Evolutionary conservation across 1,140 invertebrate genomes (phyloP).

Genomic region (Listronotus oregonensis): DNA sequence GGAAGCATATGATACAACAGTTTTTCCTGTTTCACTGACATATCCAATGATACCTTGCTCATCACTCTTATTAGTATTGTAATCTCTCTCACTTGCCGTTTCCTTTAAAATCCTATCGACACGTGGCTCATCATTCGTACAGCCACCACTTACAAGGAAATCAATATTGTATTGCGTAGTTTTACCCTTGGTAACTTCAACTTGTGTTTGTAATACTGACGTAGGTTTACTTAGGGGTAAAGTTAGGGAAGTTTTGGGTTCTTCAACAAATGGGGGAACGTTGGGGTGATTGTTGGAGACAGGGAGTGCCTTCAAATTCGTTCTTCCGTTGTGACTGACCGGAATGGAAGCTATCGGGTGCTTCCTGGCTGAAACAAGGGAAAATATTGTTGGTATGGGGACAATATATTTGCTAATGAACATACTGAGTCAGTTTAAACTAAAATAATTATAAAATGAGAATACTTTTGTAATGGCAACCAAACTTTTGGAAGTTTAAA

Average conservation of each 20-base stretch:
- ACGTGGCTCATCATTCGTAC: neutral
- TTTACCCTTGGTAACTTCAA: neutral
- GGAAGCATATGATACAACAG: too few species aligned
- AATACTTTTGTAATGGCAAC: too few species aligned
- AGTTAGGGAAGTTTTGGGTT: too few species aligned
- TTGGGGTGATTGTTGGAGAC: neutral
- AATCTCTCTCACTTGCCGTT: conserved; percentile 4
- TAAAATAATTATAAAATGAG: too few species aligned
- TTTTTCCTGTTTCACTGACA: neutral
- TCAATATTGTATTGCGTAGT: neutral
- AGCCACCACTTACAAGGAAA: neutral
- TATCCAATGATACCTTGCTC: neutral
- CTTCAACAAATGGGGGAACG: too few species aligned
- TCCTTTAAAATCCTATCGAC: neutral
- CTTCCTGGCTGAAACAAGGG: conserved; percentile 55
- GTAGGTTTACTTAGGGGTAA: too few species aligned
- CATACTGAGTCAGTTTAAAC: too few species aligned
- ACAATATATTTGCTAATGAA: too few species aligned
- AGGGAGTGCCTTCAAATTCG: neutral
- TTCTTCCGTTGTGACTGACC: neutral
- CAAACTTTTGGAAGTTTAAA: too few species aligned
- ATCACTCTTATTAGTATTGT: too few species aligned
- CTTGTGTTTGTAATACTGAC: conserved; percentile 1
- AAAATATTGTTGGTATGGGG: conserved; percentile 26
- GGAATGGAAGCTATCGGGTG: conserved; percentile 45